These are phyloP conservation scores for Eulemur macaco DNA, from an alignment of 2,113 vertebrate species.

Conservation along the genomic window DNA sequence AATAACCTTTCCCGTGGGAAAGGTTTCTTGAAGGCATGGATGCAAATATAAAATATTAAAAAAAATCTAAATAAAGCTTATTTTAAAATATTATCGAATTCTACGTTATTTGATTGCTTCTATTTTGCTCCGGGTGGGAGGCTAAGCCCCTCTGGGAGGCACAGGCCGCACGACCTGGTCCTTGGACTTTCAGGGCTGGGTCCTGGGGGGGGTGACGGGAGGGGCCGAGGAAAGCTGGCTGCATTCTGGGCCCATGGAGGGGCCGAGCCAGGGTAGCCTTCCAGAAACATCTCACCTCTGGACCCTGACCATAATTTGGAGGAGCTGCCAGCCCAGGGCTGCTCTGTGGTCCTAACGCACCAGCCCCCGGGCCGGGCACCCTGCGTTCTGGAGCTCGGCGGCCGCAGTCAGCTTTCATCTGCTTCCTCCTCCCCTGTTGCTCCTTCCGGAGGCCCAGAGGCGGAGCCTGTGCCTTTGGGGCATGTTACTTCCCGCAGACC, in stretches of 20 bases:
- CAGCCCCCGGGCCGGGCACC: not conserved
- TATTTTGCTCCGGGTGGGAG: constrained; percentile 62
- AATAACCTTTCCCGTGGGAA: constrained; percentile 85
- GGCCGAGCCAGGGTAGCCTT: not conserved
- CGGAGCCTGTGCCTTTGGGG: not conserved
- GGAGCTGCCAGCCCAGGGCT: not conserved
- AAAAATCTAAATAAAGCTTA: constrained; percentile 96
- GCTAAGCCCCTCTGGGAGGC: constrained; percentile 8
- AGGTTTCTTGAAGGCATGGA: constrained; percentile 93
- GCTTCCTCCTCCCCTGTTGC: not conserved
- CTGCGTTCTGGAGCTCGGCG: not conserved
- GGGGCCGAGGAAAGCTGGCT: constrained; percentile 68
- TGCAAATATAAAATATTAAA: constrained; percentile 90
- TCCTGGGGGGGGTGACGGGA: not conserved
- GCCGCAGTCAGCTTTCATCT: constrained; percentile 58
- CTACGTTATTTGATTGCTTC: constrained; percentile 79
- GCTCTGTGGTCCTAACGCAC: not conserved
- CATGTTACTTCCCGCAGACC: not conserved
- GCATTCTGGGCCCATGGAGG: not conserved
- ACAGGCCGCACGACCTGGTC: not conserved
- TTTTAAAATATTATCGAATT: constrained; percentile 94
- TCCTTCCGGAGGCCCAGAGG: not conserved
- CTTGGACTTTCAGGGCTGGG: constrained; percentile 20
- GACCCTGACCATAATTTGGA: not conserved
- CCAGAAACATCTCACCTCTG: not conserved